Evolutionary conservation across 2,888 invertebrate species (phyloP).

Genomic region (Cybosia mesomella): DNA sequence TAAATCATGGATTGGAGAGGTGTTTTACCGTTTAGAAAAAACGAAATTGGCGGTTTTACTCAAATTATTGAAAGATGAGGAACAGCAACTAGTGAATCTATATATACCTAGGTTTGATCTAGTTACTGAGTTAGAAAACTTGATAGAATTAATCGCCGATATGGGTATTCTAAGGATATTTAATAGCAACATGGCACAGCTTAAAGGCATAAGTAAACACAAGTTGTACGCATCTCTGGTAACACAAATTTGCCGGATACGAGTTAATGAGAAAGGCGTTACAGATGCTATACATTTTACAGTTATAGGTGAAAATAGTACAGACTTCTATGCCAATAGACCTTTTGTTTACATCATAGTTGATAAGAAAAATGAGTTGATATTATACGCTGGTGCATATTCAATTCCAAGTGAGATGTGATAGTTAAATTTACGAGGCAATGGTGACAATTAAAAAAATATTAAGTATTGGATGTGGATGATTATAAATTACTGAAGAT

Average conservation of each 20-base stretch:
- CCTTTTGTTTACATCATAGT: conserved; percentile 71
- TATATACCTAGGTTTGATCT: conserved; percentile 70
- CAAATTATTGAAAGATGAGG: conserved; percentile 54
- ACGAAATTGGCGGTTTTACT: conserved; percentile 65
- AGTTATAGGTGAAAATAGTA: conserved; percentile 27
- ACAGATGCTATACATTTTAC: conserved; percentile 49
- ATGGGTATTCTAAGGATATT: conserved; percentile 75
- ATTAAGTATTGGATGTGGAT: too few species aligned
- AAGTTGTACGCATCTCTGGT: conserved; percentile 66
- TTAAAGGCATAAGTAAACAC: conserved; percentile 65
- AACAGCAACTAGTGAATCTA: conserved; percentile 60
- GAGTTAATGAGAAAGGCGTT: conserved; percentile 68
- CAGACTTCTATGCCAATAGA: conserved; percentile 61
- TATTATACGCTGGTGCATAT: conserved; percentile 72
- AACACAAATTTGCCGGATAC: conserved; percentile 65
- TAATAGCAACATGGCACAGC: conserved; percentile 63
- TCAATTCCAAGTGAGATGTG: conserved; percentile 52
- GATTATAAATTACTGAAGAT: too few species aligned
- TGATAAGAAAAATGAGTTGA: conserved; percentile 66
- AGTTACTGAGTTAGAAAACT: conserved; percentile 60
- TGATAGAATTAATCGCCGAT: conserved; percentile 70
- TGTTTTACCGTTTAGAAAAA: conserved; percentile 62
- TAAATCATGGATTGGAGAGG: conserved; percentile 53
- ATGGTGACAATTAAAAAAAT: neutral
- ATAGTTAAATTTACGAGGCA: neutral